Base-by-base conservation (phyloP, 1,140 invertebrate genomes). In the Triops cancriformis region DNA sequence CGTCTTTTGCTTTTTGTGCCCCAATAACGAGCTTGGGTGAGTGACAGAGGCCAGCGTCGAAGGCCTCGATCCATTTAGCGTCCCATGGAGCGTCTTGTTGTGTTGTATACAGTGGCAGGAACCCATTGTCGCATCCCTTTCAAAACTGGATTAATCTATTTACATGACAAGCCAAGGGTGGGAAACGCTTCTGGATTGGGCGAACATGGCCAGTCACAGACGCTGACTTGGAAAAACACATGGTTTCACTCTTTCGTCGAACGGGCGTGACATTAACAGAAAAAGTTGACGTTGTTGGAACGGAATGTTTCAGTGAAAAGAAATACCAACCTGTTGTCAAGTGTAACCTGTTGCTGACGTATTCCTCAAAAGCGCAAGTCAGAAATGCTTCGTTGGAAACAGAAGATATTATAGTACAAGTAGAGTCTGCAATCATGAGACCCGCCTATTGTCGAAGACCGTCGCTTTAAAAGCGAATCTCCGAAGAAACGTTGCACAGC, bases 51-150 rank as follows among this genome's bases (percentile, higher is more conserved):
- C 51, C 51, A 64, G 51, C 51, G 14, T 64, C 18, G 18, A n/a
- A n/a, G 23, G 18, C 18, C 43, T 23, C 51, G 23, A 64, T 64
- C 51, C 51, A 64, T 64, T 64, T 64, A 64, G 51, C 7, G 14
- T 64, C 3, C 51, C 6, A 64, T n/a, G 51, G 4, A 64, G 18
- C 51, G 51, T 64, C 31, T 37, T 37, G 31, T 37, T 37, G 14
- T 23, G 23, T 64, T 64, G 23, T 64, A 64, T 23, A 64, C 51
- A 64, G 51, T 64, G 51, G 51, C 51, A 18, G 14, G 51, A 45
- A 45, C 23, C 51, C 51, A 64, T 64, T 64, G 51, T 64, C 51
- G 51, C 51, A 64, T 64, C 51, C 18, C 51, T 64, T 64, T 64
- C 23, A 64, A 64, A 64, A 64, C 51, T 64, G 51, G 14, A 64